Conservation (phyloP, 1,140 invertebrate genomes). For the Pogonognathellus flavescens region DNA sequence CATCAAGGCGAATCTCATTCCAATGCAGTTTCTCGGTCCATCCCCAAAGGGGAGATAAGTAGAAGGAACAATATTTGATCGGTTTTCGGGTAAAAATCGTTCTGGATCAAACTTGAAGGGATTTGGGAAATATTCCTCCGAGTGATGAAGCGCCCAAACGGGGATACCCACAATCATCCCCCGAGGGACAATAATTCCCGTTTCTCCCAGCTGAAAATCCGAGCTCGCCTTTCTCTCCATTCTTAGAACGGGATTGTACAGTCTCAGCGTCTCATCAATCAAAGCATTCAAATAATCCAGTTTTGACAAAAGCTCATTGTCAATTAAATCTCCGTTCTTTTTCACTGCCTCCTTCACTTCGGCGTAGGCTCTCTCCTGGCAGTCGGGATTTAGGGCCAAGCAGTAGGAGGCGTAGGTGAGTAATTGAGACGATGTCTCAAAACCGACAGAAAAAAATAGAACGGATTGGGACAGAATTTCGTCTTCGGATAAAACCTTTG, state of each 20-base stretch:
- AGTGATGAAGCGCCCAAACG: conserved; percentile 47
- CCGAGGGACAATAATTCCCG: background rate
- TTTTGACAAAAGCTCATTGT: conserved; percentile 58
- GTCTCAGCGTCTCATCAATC: conserved; percentile 59
- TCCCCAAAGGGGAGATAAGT: conserved; percentile 56
- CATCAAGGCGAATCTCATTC: conserved; percentile 73
- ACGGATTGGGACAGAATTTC: conserved; percentile 68
- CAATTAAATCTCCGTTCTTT: conserved; percentile 58
- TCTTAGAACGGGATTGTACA: conserved; percentile 57
- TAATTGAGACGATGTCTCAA: conserved; percentile 71
- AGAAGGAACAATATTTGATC: conserved; percentile 23
- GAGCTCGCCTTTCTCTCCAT: conserved; percentile 66
- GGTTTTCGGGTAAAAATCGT: conserved; percentile 54
- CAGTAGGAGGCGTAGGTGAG: conserved; percentile 67
- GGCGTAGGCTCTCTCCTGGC: conserved; percentile 62
- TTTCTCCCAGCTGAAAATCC: conserved; percentile 68
- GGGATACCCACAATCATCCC: conserved; percentile 50
- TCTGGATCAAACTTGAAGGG: conserved; percentile 53
- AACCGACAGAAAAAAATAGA: conserved; percentile 69
- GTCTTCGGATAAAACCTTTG: conserved; percentile 53
- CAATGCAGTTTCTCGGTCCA: conserved; percentile 70
- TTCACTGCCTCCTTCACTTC: conserved; percentile 63
- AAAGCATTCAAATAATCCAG: conserved; percentile 63
- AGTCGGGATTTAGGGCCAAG: conserved; percentile 62
- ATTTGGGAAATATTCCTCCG: conserved; percentile 50